phyloP scores from a whole-genome alignment of 1,140 invertebrate genomes.

The Acromyrmex charruanus region DNA sequence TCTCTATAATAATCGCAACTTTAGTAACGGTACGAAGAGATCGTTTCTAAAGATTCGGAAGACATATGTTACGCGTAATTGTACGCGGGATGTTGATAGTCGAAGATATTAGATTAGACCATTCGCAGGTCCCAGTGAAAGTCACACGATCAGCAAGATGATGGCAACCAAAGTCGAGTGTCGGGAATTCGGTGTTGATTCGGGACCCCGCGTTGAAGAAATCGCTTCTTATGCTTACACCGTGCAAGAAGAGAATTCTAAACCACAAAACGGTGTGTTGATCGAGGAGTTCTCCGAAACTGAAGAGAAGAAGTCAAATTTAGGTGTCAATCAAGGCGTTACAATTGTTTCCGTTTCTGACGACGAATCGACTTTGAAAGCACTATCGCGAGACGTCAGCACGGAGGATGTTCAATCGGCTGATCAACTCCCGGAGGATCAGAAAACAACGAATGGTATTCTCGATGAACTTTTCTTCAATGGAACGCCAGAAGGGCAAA shows the following conservation, averaged over 20 bases:
- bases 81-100: conserved; percentile 10
- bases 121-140: conserved; percentile 89
- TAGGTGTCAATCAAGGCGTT: conserved; percentile 86
- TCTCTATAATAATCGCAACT: neutral
- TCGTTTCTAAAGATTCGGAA: conserved; percentile 19
- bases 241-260: conserved; percentile 79
- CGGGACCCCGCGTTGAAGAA: conserved; percentile 88
- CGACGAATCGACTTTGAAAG: conserved; percentile 88
- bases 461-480: conserved; percentile 76
- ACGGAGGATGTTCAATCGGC: conserved; percentile 85
- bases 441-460: conserved; percentile 73
- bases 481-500: conserved; percentile 74
- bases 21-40: neutral
- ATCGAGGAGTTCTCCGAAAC: conserved; percentile 88
- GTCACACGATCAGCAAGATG: conserved; percentile 89
- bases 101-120: conserved; percentile 59
- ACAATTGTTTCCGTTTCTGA: conserved; percentile 90
- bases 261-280: conserved; percentile 86
- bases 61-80: neutral
- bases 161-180: conserved; percentile 88
- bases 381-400: conserved; percentile 88
- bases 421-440: conserved; percentile 75
- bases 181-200: conserved; percentile 86
- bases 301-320: conserved; percentile 86
- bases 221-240: conserved; percentile 88